phyloP scores from a whole-genome alignment of 1,140 invertebrate genomes.

The Lerema accius region DNA sequence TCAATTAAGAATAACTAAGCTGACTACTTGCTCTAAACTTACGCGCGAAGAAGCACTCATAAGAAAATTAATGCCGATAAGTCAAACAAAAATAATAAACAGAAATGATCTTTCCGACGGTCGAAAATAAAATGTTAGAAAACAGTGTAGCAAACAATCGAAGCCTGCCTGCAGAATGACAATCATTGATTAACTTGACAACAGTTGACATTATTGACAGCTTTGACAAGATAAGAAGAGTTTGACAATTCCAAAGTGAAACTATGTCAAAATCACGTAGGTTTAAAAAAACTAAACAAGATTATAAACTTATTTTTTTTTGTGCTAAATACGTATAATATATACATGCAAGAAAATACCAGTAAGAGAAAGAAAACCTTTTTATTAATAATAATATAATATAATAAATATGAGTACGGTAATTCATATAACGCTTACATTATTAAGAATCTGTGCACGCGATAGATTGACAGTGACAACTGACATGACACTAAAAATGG shows the following conservation, averaged over 20 bases:
- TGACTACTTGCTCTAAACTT: conserved; percentile 21
- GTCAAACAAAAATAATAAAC: conserved; percentile 43
- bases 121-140: conserved; percentile 68
- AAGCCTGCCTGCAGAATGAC: conserved; percentile 72
- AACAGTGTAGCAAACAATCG: conserved; percentile 74
- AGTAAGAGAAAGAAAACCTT: no score
- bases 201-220: conserved; percentile 38
- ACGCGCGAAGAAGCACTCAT: conserved; percentile 40
- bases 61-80: conserved; percentile 39
- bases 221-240: neutral
- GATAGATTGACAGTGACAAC: conserved; percentile 3
- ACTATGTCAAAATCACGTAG: no score
- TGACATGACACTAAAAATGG: conserved; percentile 33
- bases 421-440: no score
- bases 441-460: no score
- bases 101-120: conserved; percentile 49
- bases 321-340: no score
- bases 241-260: conserved; percentile 6
- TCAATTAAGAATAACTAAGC: conserved; percentile 47
- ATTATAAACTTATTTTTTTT: no score
- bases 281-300: no score
- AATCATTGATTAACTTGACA: conserved; percentile 41
- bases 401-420: no score
- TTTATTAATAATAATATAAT: no score
- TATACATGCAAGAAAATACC: no score